These are phyloP conservation scores for Anastrepha ludens DNA, from an alignment of 1,140 invertebrate genomes.

Conservation along the genomic window DNA sequence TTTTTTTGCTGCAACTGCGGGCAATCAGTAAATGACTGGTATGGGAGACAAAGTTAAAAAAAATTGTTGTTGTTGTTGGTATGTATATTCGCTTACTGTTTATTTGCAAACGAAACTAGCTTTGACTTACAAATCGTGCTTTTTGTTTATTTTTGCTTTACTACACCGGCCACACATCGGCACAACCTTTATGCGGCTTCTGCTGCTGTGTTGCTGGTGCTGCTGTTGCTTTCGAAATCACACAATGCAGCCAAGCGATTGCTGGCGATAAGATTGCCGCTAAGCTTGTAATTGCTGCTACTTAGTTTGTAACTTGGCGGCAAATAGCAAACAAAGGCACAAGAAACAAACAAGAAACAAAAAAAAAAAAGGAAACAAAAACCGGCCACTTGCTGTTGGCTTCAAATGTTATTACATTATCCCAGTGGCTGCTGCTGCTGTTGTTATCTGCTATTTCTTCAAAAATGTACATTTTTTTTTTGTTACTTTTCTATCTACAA, in stretches of 20 bases:
- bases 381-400: not conserved
- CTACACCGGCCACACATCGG: not conserved
- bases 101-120: not conserved
- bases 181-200: not conserved
- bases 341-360: not conserved
- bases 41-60: not conserved
- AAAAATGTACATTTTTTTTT: not conserved
- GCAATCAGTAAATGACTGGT: not conserved
- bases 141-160: not conserved
- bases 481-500: not conserved
- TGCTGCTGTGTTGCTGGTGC: not conserved
- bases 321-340: not conserved
- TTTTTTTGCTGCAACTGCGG: not conserved
- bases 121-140: not conserved
- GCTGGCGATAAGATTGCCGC: constrained; percentile 37
- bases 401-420: constrained; percentile 11
- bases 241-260: not conserved
- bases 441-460: not conserved
- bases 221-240: constrained; percentile 5
- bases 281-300: constrained; percentile 27
- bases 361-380: not conserved
- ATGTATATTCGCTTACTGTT: not conserved
- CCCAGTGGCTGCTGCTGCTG: not conserved
- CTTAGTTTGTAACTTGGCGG: not conserved
- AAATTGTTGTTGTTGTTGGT: not conserved